phyloP scores from a whole-genome alignment of 2,113 vertebrate genomes.

The Oncorhynchus clarkii region DNA sequence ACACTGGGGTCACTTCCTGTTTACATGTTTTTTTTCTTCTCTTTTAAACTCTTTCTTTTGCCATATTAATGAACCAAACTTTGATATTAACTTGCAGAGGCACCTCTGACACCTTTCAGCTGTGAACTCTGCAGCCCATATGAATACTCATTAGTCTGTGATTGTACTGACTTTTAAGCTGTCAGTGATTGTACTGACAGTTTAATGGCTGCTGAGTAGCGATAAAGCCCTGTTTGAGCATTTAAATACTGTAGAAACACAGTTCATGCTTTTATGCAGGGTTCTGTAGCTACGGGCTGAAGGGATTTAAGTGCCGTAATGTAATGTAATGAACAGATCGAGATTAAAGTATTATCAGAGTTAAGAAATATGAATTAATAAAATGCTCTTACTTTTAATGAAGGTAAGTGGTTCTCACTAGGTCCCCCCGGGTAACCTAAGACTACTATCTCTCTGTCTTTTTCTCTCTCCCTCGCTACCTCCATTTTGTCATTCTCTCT shows the following conservation, averaged over 20 bases:
- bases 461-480: neutral
- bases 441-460: neutral
- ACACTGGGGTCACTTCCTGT: neutral
- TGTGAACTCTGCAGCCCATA: no score
- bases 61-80: no score
- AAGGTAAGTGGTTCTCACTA: no score
- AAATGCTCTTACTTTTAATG: constrained; percentile 10
- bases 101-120: no score
- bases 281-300: neutral
- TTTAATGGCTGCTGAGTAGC: no score
- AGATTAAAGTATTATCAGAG: constrained; percentile 38
- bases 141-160: no score
- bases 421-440: neutral
- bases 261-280: neutral
- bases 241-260: no score
- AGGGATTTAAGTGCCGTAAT: constrained; percentile 33
- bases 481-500: constrained; percentile 6
- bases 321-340: constrained; percentile 45
- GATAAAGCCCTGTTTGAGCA: no score
- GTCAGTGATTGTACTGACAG: no score
- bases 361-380: constrained; percentile 27
- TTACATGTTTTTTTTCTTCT: neutral
- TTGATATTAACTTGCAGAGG: no score
- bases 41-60: no score
- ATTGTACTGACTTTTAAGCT: no score